Evolutionary conservation across 2,888 invertebrate species (phyloP), one percentile per base, ranked within the genome.

Genomic region (Phlogophora meticulosa): DNA sequence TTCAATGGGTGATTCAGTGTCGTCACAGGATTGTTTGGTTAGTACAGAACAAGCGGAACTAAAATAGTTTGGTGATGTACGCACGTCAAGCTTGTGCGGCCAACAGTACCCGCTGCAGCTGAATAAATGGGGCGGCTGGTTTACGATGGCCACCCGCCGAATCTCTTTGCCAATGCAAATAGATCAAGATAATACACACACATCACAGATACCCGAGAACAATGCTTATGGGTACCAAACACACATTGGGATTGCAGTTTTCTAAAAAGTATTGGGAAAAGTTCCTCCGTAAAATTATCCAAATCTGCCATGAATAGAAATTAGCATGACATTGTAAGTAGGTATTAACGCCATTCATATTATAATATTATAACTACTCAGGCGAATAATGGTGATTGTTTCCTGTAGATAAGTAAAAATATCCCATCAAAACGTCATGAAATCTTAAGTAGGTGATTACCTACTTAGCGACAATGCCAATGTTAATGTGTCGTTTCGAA

Each of bases 121-220:
- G 3, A 57, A 43, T 77, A 77, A 77, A 77, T 71, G 43, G 48
- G n/a, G 17, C 62, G 42, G 38, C 62, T 48, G 38, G 56, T 61
- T 69, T 42, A 42, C 59, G 53, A 70, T 57, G 22, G n/a, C 17
- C 40, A 38, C 15, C 52, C 48, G 57, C 22, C 49, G 43, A 9
- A 15, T 1, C 20, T 43, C 28, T 28, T 42, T 60, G 59, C 60
- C 71, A 59, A 60, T 60, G 36, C 40, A 60, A 76, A 72, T 51
- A 60, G 17, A 52, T 55, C 34, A 34, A 53, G 69, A 55, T 70
- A 55, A 59, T 76, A 52, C 13, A 4, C 2, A 4, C 7, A 36
- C 24, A 15, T 36, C 24, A 17, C 10, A 34, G 11, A 43, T 24
- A 10, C 42, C 15, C 4, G 38, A 7, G 38, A 34, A 40, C 38